phyloP scores from a whole-genome alignment of 2,888 invertebrate genomes.

The Bembecia ichneumoniformis region DNA sequence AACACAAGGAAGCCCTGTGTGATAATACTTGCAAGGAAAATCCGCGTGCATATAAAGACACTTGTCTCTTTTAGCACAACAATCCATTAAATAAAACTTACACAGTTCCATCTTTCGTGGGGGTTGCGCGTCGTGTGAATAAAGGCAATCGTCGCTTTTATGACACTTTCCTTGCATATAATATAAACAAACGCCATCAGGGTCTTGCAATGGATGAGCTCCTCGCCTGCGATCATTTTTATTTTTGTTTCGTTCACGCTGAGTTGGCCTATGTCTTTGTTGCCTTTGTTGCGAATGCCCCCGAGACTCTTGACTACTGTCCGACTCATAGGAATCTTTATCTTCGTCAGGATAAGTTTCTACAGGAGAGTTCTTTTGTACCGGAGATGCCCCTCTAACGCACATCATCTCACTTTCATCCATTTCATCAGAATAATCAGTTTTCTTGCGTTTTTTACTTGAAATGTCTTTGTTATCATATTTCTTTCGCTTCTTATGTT shows the following conservation, averaged over 20 bases:
- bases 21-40: constrained; percentile 97
- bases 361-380: constrained; percentile 36
- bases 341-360: constrained; percentile 64
- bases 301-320: constrained; percentile 70
- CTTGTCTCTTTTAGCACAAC: constrained; percentile 94
- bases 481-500: constrained; percentile 73
- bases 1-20: constrained; percentile 90
- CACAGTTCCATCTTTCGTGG: constrained; percentile 94
- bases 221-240: constrained; percentile 68
- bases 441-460: constrained; percentile 71
- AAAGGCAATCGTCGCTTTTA: constrained; percentile 87
- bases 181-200: constrained; percentile 84
- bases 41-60: constrained; percentile 97
- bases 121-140: constrained; percentile 86
- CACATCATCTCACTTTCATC: constrained; percentile 88
- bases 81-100: constrained; percentile 96
- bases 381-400: constrained; percentile 83
- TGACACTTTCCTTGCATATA: constrained; percentile 92
- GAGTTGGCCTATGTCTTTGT: constrained; percentile 44
- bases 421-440: constrained; percentile 70
- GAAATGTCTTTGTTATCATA: constrained; percentile 71
- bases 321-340: constrained; percentile 65
- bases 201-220: constrained; percentile 74
- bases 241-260: constrained; percentile 64
- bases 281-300: constrained; percentile 61